Conservation (phyloP, 2,113 vertebrate genomes). For the Accipiter cooperii region DNA sequence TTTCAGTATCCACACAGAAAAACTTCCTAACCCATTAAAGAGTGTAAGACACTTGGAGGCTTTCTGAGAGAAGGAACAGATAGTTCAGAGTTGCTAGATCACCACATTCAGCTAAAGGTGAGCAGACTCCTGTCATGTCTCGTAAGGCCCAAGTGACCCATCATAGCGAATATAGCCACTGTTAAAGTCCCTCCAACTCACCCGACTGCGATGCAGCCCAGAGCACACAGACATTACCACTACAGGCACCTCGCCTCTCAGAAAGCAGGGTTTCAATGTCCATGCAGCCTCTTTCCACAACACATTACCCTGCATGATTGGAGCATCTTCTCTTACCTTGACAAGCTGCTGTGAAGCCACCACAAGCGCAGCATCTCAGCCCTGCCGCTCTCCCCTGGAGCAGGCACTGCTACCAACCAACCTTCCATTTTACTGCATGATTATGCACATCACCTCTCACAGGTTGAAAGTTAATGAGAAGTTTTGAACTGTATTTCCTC, state of each 20-base stretch:
- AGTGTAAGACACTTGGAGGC: not conserved
- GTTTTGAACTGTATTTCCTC: not conserved
- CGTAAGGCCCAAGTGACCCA: not conserved
- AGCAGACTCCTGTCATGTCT: not conserved
- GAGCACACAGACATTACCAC: not conserved
- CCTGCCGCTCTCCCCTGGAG: not conserved
- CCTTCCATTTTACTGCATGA: not conserved
- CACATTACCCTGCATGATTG: not conserved
- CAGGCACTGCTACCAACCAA: not conserved
- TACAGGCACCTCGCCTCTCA: not conserved
- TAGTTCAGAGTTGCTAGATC: not conserved
- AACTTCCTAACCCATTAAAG: not conserved
- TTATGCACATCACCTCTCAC: not conserved
- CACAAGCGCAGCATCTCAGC: not conserved
- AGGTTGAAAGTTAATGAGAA: not conserved
- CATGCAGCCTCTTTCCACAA: too few relatives aligned
- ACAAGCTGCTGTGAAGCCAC: not conserved
- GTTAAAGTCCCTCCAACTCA: not conserved
- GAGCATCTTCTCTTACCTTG: not conserved
- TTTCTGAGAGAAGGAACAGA: not conserved
- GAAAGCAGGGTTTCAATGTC: not conserved
- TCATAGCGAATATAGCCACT: accelerated
- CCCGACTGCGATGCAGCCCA: not conserved
- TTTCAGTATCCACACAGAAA: not conserved
- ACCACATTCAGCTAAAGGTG: not conserved